Evolutionary conservation across 2,113 vertebrate genomes (phyloP), one percentile per base, ranked within the genome.

Genomic region (Seriola dumerili): DNA sequence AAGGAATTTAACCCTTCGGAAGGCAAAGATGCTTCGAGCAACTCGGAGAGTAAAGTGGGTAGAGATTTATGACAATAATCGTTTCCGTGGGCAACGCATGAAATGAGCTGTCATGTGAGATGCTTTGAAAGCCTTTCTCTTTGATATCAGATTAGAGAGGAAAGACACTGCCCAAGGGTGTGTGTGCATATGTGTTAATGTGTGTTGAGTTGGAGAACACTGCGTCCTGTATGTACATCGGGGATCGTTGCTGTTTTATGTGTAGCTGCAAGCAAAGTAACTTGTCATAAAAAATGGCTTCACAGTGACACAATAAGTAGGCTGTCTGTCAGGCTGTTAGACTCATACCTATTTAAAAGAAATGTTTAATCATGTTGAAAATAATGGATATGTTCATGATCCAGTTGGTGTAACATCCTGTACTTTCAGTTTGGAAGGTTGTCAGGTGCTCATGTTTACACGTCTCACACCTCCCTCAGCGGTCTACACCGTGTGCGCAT

Each of bases 141-240:
- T 95, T 95, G 94, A 95, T 95, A 91, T 85, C 79, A 90, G 92
- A 94, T 93, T 91, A 92, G 90, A 93, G 92, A 94, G 88, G 70
- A 84, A 91, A 92, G 80, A 91, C 79, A 68, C 79, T 21, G 79
- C 90, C 79, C 64, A 23, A 65, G 90, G 91, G 83, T 76, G 52
- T 40, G 69, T 62, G 63, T 58, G 72, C 16, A 19, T 76, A 46
- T 80, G 72, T 58, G 50, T 69, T 42, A 44, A 61, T 74, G 67
- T 73, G 75, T 70, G 72, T 66, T 70, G 46, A 29, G 52, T 57
- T 52, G n/a, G 17, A 80, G 85, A 84, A 85, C 70, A 80, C 67
- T 2, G 17, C 57, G 69, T 67, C 81, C 65, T 65, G 65, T 44
- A 25, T 16, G 25, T 21, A 23, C 46, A 62, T 64, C 1, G n/a